These are phyloP conservation scores for Hoplostethus atlanticus DNA, from an alignment of 2,797 vertebrate species.

Conservation along the genomic window DNA sequence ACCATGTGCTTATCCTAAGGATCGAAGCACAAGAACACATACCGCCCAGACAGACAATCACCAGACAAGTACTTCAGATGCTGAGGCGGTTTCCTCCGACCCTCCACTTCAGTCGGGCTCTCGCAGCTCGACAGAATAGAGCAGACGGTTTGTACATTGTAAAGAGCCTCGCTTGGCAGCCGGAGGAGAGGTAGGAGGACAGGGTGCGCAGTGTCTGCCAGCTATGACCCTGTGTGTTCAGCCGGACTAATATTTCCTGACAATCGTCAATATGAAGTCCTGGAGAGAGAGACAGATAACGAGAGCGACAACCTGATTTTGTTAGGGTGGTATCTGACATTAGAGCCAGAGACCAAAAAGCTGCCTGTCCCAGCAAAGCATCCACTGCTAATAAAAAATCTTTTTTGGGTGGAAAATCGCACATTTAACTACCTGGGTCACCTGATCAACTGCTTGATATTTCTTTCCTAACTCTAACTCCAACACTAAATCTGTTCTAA, in stretches of 20 bases:
- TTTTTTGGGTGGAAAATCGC: not conserved
- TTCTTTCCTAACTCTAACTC: not conserved
- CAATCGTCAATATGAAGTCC: conserved; percentile 51
- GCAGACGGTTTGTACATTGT: conserved; percentile 70
- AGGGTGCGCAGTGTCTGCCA: conserved; percentile 28
- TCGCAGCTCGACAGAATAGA: conserved; percentile 49
- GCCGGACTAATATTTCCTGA: conserved; percentile 54
- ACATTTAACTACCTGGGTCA: not conserved
- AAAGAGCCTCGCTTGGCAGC: conserved; percentile 44
- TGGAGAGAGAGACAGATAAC: conserved; percentile 25
- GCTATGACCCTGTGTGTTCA: conserved; percentile 59
- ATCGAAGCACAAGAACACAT: not conserved
- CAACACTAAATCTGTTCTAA: conserved; percentile 9
- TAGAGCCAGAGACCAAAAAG: conserved; percentile 34
- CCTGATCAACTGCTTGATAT: not conserved
- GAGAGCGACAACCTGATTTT: conserved; percentile 27
- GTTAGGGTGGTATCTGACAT: conserved; percentile 24
- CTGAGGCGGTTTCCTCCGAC: conserved; percentile 13
- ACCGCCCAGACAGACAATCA: not conserved
- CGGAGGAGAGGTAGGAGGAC: conserved; percentile 36
- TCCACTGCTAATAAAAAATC: conserved; percentile 20
- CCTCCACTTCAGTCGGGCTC: conserved; percentile 25
- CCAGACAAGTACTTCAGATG: conserved; percentile 1
- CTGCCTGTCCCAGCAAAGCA: conserved; percentile 38
- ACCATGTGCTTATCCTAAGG: too few relatives aligned